Conservation (phyloP, 2,888 invertebrate species). For the Melinaea menophilus region DNA sequence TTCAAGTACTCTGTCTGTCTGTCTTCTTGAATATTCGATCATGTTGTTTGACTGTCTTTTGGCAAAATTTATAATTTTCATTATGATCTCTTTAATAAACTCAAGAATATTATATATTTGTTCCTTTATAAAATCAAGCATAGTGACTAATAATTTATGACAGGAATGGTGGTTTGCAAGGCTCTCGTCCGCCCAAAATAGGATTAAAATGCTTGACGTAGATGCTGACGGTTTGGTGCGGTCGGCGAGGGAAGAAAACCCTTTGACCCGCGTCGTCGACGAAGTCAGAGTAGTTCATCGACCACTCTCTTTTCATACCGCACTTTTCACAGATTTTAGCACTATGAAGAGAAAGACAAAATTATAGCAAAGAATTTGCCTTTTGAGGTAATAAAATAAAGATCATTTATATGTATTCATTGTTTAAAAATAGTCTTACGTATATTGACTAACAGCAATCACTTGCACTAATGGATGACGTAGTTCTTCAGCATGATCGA, state of each 20-base stretch:
- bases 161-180: constrained; percentile 41
- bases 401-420: background rate
- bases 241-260: constrained; percentile 71
- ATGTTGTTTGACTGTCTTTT: background rate
- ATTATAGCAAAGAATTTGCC: too few species aligned
- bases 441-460: constrained; percentile 65
- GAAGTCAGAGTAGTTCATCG: constrained; percentile 73
- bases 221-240: constrained; percentile 63
- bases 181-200: constrained; percentile 15
- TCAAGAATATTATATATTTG: background rate
- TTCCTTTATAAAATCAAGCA: constrained; percentile 1
- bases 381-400: background rate
- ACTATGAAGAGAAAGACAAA: constrained; percentile 41
- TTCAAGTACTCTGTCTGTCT: background rate
- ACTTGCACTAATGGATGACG: constrained; percentile 67
- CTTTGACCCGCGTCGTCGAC: constrained; percentile 64
- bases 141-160: constrained; percentile 2
- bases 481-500: constrained; percentile 62
- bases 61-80: background rate
- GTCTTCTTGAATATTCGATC: background rate
- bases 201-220: constrained; percentile 57
- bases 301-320: constrained; percentile 68
- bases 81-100: background rate
- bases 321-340: constrained; percentile 67
- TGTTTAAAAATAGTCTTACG: constrained; percentile 43